Evolutionary conservation across 1,140 invertebrate species (phyloP), one percentile per base, ranked within the genome.

Genomic region (Campoletis sonorensis): DNA sequence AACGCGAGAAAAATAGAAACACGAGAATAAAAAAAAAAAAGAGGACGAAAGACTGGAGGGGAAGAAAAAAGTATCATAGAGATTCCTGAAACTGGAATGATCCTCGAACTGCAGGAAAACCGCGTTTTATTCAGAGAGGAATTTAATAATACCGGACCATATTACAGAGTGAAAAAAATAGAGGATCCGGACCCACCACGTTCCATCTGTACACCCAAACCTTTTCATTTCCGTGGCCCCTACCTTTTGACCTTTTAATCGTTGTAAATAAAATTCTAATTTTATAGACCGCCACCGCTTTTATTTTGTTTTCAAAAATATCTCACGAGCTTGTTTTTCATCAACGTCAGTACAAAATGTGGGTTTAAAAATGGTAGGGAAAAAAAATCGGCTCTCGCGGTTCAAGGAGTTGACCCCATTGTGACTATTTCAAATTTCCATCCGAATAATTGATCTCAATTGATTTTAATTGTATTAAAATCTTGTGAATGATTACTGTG

Each of bases 101-200:
- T 61, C 51, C 51, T n/a, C 71, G 40, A 23, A 16, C 73, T 33
- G 26, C 51, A n/a, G 26, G 8, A 40, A 77, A 77, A 54, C 51
- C 51, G n/a, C 30, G 79, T 68, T 81, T 80, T 82, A 81, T 79
- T 82, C 75, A 75, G 71, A 81, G 77, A 51, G 82, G 76, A 85
- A 85, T 85, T 85, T 83, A 83, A 85, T 85, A 85, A 83, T 75
- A 30, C 76, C 33, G 70, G 75, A 80, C 71, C 71, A 30, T 72
- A 81, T 83, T 75, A 71, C 71, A 67, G 64, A 71, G 79, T 21
- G 70, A 76, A 75, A 75, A 54, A 58, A 40, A 23, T 18, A 26
- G 37, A 26, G 37, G 5, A 27, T 40, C n/a, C 4, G 33, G 49
- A 75, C 27, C 71, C 61, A 67, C 61, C 26, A 27, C 13, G 49